These are phyloP conservation scores for Troides aeacus DNA, from an alignment of 2,888 invertebrate genomes.

Conservation along the genomic window DNA sequence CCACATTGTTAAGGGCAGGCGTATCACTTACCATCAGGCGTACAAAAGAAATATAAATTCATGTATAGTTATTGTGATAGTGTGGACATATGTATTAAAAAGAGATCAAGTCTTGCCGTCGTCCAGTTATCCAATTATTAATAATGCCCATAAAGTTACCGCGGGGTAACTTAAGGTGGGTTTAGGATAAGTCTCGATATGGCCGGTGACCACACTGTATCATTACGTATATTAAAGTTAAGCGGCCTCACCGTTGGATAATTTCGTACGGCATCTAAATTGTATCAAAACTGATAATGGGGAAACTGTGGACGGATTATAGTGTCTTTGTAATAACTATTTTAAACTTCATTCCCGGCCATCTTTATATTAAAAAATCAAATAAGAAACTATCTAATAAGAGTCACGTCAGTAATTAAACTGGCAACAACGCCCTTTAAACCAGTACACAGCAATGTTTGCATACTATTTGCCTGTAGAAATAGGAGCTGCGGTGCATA, in stretches of 20 bases:
- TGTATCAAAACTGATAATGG: slow-evolving; percentile 64
- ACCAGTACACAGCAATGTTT: too few relatives aligned
- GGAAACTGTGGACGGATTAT: slow-evolving; percentile 53
- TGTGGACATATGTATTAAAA: slow-evolving; percentile 32
- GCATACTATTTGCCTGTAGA: too few relatives aligned
- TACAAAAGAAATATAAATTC: too few relatives aligned
- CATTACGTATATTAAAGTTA: slow-evolving; percentile 65
- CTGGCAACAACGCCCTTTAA: too few relatives aligned
- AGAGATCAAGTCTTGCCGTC: slow-evolving; percentile 63
- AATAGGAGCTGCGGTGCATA: too few relatives aligned
- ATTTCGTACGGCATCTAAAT: slow-evolving; percentile 67
- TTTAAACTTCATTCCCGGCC: slow-evolving; percentile 2
- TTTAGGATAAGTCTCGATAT: slow-evolving; percentile 65
- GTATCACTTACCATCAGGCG: too few relatives aligned
- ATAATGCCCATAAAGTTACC: slow-evolving; percentile 66
- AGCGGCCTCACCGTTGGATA: slow-evolving; percentile 53
- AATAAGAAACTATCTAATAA: too few relatives aligned
- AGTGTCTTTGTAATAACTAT: slow-evolving; percentile 51
- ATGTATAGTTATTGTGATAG: background rate
- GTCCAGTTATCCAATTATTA: slow-evolving; percentile 72
- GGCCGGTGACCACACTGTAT: slow-evolving; percentile 60
- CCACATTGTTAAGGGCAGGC: too few relatives aligned
- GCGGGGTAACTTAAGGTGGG: slow-evolving; percentile 66
- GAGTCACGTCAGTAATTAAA: too few relatives aligned
- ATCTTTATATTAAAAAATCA: background rate